Base-by-base conservation (phyloP, 2,797 vertebrate species). In the Peromyscus eremicus region DNA sequence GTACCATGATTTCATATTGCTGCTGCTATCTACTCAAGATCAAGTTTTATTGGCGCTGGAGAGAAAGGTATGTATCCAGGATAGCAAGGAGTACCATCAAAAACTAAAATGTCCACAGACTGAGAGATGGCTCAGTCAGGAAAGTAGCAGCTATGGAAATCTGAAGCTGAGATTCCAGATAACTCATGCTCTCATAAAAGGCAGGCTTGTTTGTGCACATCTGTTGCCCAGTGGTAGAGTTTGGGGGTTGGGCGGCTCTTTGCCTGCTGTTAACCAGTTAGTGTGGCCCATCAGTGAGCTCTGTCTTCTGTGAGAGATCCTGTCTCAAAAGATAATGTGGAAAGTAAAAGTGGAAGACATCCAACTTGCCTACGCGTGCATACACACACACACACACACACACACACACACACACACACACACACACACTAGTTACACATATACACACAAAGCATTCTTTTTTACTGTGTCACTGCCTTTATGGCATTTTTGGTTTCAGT, bases 1-100 rank as follows among this genome's bases (percentile, higher is more conserved):
- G 46, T 82, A 81, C 29, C 11, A 81, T 12, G 29, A 82, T 87
- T 96, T 97, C 32, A 91, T 75, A 34, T 76, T 75, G 57, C 66
- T 92, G 32, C 43, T 94, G 80, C 62, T 91, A 84, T 93, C 75
- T 46, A 87, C 40, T 79, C 73, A 62, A 84, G 52, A 64, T 89
- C 55, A 73, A 62, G 13, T 64, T 73, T 87, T 1, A 81, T 83
- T 84, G 71, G 25, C n/a, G 66, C 37, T 90, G 62, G 37, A 87
- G 10, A 46, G 16, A n/a, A 43, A 71, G 64, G 10, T 71, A 27
- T 64, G 52, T 3, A 91, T 32, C 32, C 34, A 32, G 37, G 75
- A 75, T 0, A 92, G 10, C 23, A 68, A 89, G 77, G 83, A 62
- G 57, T 4, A 29, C 32, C 46, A 37, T 77, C 43, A 89, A 84